Base-by-base conservation (phyloP, 2,888 invertebrate genomes). In the Tachystola acroxantha region DNA sequence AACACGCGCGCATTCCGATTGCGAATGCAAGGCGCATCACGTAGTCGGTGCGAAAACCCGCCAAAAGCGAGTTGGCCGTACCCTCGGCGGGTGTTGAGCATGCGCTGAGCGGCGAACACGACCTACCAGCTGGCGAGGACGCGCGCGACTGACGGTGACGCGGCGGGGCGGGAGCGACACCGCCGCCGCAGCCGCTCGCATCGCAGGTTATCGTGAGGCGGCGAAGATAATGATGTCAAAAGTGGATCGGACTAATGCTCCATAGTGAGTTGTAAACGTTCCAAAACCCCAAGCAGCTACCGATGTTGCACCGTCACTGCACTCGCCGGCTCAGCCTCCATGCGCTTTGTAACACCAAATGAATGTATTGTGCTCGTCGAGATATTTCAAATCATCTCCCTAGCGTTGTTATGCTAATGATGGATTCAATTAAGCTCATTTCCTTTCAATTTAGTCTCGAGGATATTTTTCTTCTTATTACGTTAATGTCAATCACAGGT, bases 181-280 rank as follows among this genome's bases (percentile, higher is more conserved):
- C 58, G 22, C 22, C 7, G 2, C 7, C 22, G 22, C 6, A 59
- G 16, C 14, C 29, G 14, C 24, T 11, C 32, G 48, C 43, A 34
- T 75, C 75, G 75, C 84, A 81, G 82, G 85, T 85, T 85, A 85
- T 85, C 85, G 85, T 78, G 65, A 77, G 67, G 70, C 74, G 74
- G 64, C 71, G 74, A 75, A 84, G 84, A 86, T 86, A 86, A 84
- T 85, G 82, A 86, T 84, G 84, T 84, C 85, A 85, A 82, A 86
- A 84, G 84, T 81, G 84, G 85, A 84, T 84, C 78, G 78, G 71
- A 78, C 85, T 84, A 84, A 84, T 82, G 76, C 70, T 80, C 77
- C 72, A 72, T 76, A 81, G 80, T 84, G 80, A 78, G 75, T 78
- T 81, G 74, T 81, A 76, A 81, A 81, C 66, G 72, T 61, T 68